These are phyloP conservation scores for Coenonympha arcania DNA, from an alignment of 2,888 invertebrate species.

Conservation along the genomic window DNA sequence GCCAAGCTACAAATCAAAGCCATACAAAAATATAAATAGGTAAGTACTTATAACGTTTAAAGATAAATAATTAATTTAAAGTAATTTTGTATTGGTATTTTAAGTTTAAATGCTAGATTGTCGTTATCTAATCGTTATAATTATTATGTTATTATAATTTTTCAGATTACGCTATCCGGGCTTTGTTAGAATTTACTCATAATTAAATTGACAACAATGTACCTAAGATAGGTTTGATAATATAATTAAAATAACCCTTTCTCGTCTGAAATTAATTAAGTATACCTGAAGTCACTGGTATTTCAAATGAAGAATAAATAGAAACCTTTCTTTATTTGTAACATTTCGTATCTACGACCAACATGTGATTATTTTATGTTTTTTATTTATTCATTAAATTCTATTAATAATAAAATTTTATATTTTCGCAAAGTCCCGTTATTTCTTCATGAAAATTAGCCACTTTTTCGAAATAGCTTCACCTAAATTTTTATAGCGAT, in stretches of 20 bases:
- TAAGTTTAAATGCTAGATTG: too few species aligned
- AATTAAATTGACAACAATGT: not conserved
- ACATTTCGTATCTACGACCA: constrained; percentile 23
- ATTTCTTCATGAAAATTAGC: constrained; percentile 26
- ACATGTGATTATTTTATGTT: constrained; percentile 24
- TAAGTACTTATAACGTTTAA: too few species aligned
- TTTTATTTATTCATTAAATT: constrained; percentile 13
- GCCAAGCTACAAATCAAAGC: too few species aligned
- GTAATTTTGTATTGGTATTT: too few species aligned
- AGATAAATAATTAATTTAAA: too few species aligned
- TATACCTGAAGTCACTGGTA: constrained; percentile 25
- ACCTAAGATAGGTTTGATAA: too few species aligned
- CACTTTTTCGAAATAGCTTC: constrained; percentile 36
- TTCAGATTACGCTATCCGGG: too few species aligned
- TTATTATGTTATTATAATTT: too few species aligned
- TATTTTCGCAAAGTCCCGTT: constrained; percentile 20
- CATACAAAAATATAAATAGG: too few species aligned
- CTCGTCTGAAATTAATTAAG: not conserved
- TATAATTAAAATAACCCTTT: too few species aligned
- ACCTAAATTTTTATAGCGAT: constrained; percentile 47
- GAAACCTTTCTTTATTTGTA: constrained; percentile 17
- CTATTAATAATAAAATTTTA: constrained; percentile 20
- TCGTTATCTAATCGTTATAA: too few species aligned
- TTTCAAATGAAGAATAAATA: constrained; percentile 19
- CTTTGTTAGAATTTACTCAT: too few species aligned